phyloP scores from a whole-genome alignment of 2,888 invertebrate genomes.

The Drosophila leonis region DNA sequence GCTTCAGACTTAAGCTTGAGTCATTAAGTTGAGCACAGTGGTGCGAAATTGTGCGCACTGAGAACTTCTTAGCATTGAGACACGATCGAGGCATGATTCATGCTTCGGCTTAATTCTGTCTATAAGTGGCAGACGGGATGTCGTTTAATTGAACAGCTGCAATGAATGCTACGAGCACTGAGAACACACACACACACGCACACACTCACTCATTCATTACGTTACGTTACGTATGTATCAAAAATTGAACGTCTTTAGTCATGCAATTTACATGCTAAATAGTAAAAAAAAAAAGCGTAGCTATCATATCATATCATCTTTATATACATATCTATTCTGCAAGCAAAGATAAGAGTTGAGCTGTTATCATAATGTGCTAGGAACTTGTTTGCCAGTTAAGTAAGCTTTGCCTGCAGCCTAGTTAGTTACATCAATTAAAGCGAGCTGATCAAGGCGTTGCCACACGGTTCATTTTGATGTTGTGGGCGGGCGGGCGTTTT shows the following conservation, averaged over 20 bases:
- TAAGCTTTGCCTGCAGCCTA: too few species aligned
- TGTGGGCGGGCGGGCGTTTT: slow-evolving; percentile 55
- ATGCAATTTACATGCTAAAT: slow-evolving; percentile 39
- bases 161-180: slow-evolving; percentile 7
- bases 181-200: not conserved
- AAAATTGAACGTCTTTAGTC: slow-evolving; percentile 31
- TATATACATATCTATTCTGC: not conserved
- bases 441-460: slow-evolving; percentile 31
- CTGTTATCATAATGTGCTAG: not conserved
- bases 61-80: slow-evolving; percentile 37
- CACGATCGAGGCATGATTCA: slow-evolving; percentile 46
- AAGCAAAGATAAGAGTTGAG: not conserved
- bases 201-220: slow-evolving; percentile 14
- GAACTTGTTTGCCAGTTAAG: not conserved
- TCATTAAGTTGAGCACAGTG: slow-evolving; percentile 68
- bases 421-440: slow-evolving; percentile 3
- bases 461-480: slow-evolving; percentile 49
- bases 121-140: slow-evolving; percentile 38
- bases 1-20: slow-evolving; percentile 60
- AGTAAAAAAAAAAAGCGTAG: slow-evolving; percentile 8
- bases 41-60: slow-evolving; percentile 34
- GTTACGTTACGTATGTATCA: too few species aligned
- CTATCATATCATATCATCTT: not conserved
- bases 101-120: slow-evolving; percentile 38
- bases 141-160: slow-evolving; percentile 55